Evolutionary conservation across 2,113 vertebrate species (phyloP).

Genomic region (Ophiodon elongatus): DNA sequence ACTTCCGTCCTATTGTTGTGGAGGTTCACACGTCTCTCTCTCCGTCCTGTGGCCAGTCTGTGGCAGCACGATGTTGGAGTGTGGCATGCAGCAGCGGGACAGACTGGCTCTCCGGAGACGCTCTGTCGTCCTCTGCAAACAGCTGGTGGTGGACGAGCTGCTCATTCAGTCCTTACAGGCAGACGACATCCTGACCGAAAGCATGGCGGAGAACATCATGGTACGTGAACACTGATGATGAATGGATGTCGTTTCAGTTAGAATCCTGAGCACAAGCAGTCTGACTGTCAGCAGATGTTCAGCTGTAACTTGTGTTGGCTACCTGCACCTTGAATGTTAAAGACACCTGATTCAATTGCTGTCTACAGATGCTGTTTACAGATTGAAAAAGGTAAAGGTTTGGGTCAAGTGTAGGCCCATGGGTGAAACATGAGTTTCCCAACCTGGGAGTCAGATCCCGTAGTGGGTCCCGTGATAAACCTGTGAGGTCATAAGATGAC

Average conservation of each 20-base stretch:
- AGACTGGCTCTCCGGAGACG: slow-evolving; percentile 63
- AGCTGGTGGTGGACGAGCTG: slow-evolving; percentile 84
- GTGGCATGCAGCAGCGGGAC: slow-evolving; percentile 80
- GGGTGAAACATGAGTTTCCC: neutral
- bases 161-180: slow-evolving; percentile 79
- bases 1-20: neutral
- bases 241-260: neutral
- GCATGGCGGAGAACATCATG: slow-evolving; percentile 84
- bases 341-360: neutral
- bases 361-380: neutral
- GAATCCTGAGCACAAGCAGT: neutral
- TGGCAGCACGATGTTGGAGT: slow-evolving; percentile 75
- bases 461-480: neutral
- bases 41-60: slow-evolving; percentile 7
- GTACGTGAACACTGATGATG: slow-evolving; percentile 53
- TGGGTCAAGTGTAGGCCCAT: neutral
- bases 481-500: neutral
- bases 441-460: neutral
- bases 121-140: slow-evolving; percentile 69
- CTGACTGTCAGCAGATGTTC: neutral
- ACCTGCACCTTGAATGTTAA: neutral
- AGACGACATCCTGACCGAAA: slow-evolving; percentile 81
- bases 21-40: neutral
- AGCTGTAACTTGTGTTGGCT: neutral
- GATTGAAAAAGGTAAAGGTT: neutral